Percentiles rank a stretch among this genome's conserved stretches.
Conservation (phyloP, 2,797 vertebrate species). For the Microctenopoma steveboyesi region DNA sequence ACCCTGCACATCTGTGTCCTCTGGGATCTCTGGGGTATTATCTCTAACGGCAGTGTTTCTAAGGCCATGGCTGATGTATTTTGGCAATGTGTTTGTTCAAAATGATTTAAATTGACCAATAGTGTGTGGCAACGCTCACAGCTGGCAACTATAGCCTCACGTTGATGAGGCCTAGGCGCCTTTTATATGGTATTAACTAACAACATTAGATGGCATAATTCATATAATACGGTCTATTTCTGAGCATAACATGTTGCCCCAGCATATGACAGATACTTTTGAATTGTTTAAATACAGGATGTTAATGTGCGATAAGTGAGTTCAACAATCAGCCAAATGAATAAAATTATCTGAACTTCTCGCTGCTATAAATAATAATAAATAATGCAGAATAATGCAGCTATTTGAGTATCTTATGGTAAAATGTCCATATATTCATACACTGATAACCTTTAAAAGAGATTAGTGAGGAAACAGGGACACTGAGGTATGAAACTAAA, state of each 20-base stretch:
- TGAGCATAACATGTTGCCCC: background rate
- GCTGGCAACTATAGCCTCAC: conserved; percentile 23
- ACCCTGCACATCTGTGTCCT: conserved; percentile 44
- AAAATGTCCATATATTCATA: conserved; percentile 27
- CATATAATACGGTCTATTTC: background rate
- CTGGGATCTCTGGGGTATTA: conserved; percentile 72
- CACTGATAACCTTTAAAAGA: conserved; percentile 19
- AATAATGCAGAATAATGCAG: background rate
- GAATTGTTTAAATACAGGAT: conserved; percentile 1
- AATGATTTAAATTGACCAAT: conserved; percentile 75
- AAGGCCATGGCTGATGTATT: conserved; percentile 60
- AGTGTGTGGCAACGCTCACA: conserved; percentile 39
- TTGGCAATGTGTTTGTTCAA: conserved; percentile 63
- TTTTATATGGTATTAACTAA: conserved; percentile 21
- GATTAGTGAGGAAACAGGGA: conserved; percentile 31
- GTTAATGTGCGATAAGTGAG: background rate
- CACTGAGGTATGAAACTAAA: conserved; percentile 55
- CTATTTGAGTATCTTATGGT: conserved; percentile 20
- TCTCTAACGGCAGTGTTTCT: conserved; percentile 72
- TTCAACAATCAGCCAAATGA: conserved; percentile 28
- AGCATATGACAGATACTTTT: background rate
- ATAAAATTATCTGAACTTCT: conserved; percentile 23
- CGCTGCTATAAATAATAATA: too few relatives aligned
- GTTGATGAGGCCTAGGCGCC: background rate
- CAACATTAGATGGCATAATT: conserved; percentile 16